These are phyloP conservation scores for Eucera pruinosa DNA, from an alignment of 2,888 invertebrate species.

Conservation along the genomic window DNA sequence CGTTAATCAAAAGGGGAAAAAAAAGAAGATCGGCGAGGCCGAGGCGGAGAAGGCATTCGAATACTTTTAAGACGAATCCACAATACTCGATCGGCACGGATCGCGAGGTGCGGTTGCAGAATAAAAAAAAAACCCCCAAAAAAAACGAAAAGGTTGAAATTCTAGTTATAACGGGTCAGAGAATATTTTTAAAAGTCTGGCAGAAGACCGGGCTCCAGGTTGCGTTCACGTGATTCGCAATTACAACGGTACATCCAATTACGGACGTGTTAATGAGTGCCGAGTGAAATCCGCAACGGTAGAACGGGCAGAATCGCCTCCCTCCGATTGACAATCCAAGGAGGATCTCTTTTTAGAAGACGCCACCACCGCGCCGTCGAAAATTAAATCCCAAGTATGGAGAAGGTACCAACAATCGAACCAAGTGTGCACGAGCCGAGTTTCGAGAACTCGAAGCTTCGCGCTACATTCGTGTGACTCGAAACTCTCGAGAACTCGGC, in stretches of 20 bases:
- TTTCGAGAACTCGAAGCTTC: too few species aligned
- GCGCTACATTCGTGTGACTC: too few species aligned
- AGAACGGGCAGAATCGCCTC: conserved; percentile 44
- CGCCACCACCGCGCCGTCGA: too few species aligned
- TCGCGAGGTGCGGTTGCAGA: background rate
- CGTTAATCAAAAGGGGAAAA: background rate
- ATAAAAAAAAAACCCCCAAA: too few species aligned
- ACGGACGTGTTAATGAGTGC: conserved; percentile 53
- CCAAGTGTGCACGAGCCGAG: too few species aligned
- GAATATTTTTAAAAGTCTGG: conserved; percentile 14
- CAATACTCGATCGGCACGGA: background rate
- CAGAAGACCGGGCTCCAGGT: conserved; percentile 4
- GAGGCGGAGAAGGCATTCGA: too few species aligned
- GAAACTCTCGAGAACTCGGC: too few species aligned
- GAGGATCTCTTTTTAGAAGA: conserved; percentile 35
- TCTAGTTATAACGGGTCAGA: conserved; percentile 11
- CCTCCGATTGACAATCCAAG: conserved; percentile 69
- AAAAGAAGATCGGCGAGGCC: too few species aligned
- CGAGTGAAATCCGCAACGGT: conserved; percentile 52
- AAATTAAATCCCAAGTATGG: too few species aligned
- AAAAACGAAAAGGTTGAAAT: background rate
- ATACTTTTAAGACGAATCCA: too few species aligned
- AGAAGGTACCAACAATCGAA: too few species aligned
- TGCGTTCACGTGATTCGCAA: conserved; percentile 39
- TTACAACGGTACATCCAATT: conserved; percentile 53